Base-by-base conservation (phyloP, 2,888 invertebrate species). In the Ptychoptera contaminata region DNA sequence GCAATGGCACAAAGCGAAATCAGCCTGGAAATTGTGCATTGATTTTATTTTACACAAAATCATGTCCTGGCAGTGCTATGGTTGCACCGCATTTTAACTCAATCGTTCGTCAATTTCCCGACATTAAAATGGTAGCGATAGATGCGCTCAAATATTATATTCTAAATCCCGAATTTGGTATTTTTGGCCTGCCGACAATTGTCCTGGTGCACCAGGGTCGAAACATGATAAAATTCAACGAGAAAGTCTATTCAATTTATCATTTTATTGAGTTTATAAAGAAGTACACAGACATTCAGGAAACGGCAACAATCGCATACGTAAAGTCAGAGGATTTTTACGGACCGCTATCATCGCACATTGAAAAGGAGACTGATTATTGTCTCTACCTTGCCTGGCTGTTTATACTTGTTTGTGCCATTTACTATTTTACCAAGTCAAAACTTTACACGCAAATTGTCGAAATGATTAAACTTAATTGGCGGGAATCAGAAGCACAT, bases 21-120 rank as follows among this genome's bases (percentile, higher is more conserved):
- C 76, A 75, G 53, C 74, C 76, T 16, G 78, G 74, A 2, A 69
- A 71, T 47, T 90, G 90, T 63, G 74, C 85, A 1, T 63, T 90
- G 15, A 79, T 93, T 3, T 68, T 94, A 53, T 94, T 96, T 65
- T 94, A 84, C 62, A 85, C 93, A 0, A 78, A 79, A 50, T 82
- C 83, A 58, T 96, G 96, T 57, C 81, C 86, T 2, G 93, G 92
- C 56, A 91, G 92, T 56, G 85, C 87, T 14, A 76, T 81, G 58
- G 84, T 90, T 8, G 93, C 92, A 1, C 88, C 88, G 7, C 79
- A 88, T 59, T 90, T 82, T 56, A 96, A 96, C 69, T 86, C 92
- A 1, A 62, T 96, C 23, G 84, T 92, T 1, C 71, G 87, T 56
- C 78, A 83, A 4, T 96, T 86, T 65, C 88, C 91, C 2, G 78